These are phyloP conservation scores for Drosophila robusta DNA, from an alignment of 2,888 invertebrate species.

Conservation along the genomic window DNA sequence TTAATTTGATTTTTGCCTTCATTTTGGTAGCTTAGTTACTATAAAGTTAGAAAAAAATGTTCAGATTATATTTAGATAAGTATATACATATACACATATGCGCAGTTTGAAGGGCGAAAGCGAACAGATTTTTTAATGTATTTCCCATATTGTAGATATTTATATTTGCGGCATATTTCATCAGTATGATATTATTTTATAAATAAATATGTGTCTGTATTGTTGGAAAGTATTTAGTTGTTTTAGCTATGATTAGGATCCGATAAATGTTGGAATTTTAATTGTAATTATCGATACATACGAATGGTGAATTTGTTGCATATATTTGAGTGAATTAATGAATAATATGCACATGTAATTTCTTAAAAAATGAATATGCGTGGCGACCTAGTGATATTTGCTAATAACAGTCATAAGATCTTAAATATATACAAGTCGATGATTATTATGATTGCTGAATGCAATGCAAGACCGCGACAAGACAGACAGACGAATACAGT, in stretches of 20 bases:
- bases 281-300: constrained; percentile 6
- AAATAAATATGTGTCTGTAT: constrained; percentile 32
- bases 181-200: constrained; percentile 24
- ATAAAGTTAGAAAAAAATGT: constrained; percentile 50
- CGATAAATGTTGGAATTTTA: constrained; percentile 33
- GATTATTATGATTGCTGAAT: constrained; percentile 49
- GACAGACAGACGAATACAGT: constrained; percentile 58
- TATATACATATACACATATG: constrained; percentile 32
- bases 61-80: constrained; percentile 25
- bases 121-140: constrained; percentile 21
- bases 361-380: constrained; percentile 23
- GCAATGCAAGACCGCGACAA: constrained; percentile 49
- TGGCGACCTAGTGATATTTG: constrained; percentile 4
- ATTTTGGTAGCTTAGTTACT: constrained; percentile 42
- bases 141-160: constrained; percentile 10
- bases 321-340: constrained; percentile 27
- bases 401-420: constrained; percentile 25
- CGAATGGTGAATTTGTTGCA: constrained; percentile 14
- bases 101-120: constrained; percentile 31
- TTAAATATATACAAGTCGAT: constrained; percentile 65
- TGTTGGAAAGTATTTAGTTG: constrained; percentile 23
- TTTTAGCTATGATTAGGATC: constrained; percentile 28
- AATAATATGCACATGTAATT: constrained; percentile 18
- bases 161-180: constrained; percentile 29
- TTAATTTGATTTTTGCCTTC: constrained; percentile 59